Evolutionary conservation across 2,888 invertebrate species (phyloP).

Genomic region (Cryptocephalus primarius): DNA sequence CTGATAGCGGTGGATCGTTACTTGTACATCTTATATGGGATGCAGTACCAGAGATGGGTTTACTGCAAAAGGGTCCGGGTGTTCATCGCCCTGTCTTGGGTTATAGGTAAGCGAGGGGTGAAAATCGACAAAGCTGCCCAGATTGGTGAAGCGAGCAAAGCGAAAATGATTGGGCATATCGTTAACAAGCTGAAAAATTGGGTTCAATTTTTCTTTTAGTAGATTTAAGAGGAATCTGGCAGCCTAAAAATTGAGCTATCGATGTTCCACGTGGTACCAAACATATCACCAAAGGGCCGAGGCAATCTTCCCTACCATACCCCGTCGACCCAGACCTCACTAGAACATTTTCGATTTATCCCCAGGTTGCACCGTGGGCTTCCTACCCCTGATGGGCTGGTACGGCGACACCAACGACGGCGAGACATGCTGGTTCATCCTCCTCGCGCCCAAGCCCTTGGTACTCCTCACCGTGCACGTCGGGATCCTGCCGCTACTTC

Average conservation of each 20-base stretch:
- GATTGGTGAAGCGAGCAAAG: too few species aligned
- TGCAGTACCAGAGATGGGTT: constrained; percentile 51
- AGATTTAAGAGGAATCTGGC: too few species aligned
- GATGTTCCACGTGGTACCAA: too few species aligned
- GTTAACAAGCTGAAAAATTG: too few species aligned
- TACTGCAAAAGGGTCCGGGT: constrained; percentile 46
- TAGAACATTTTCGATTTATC: constrained; percentile 5
- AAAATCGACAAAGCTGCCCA: too few species aligned
- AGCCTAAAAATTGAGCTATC: too few species aligned
- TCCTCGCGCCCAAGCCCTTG: constrained; percentile 44
- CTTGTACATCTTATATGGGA: constrained; percentile 52
- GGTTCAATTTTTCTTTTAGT: too few species aligned
- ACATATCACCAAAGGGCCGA: too few species aligned
- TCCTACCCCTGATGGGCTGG: constrained; percentile 50
- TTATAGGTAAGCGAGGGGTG: constrained; percentile 38
- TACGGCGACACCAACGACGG: constrained; percentile 41
- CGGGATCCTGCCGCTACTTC: constrained; percentile 42
- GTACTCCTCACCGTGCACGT: constrained; percentile 45
- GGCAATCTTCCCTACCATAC: too few species aligned
- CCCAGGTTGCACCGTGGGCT: constrained; percentile 46
- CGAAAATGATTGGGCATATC: too few species aligned
- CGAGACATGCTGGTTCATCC: constrained; percentile 47
- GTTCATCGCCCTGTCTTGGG: constrained; percentile 46
- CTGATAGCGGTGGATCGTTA: constrained; percentile 53
- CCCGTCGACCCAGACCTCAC: too few species aligned